Percentiles rank a stretch among this genome's conserved stretches.
Conservation (phyloP, 2,113 vertebrate genomes). For the Pantherophis guttatus region DNA sequence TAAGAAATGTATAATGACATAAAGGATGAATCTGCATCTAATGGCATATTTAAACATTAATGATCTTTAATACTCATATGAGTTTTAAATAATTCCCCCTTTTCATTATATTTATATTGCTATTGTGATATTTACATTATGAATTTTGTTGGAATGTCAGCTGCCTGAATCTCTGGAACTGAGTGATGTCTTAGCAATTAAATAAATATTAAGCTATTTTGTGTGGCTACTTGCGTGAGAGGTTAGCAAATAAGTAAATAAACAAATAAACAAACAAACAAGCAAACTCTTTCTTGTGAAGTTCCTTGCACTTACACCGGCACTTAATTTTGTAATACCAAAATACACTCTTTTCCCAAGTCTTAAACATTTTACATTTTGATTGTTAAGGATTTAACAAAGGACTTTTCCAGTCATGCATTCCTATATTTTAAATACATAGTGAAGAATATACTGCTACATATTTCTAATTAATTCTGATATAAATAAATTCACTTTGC, state of each 20-base stretch:
- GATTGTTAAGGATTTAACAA: not conserved
- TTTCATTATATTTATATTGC: not conserved
- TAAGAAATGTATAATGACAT: not conserved
- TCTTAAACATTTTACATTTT: not conserved
- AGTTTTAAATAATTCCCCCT: not conserved
- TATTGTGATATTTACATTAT: not conserved
- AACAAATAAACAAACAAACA: not conserved
- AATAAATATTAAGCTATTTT: not conserved
- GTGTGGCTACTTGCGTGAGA: not conserved
- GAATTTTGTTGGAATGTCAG: not conserved
- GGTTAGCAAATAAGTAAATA: not conserved
- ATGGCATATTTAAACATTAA: slow-evolving; percentile 17
- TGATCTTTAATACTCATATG: not conserved
- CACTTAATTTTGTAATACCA: not conserved
- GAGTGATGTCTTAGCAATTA: not conserved
- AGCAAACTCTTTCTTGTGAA: not conserved
- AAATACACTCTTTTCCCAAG: slow-evolving; percentile 9
- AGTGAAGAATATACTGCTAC: not conserved
- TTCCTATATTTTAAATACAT: not conserved
- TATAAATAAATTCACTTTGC: slow-evolving; percentile 37
- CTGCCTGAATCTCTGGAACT: not conserved
- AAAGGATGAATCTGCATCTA: not conserved
- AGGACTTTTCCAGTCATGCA: not conserved
- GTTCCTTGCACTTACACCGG: not conserved
- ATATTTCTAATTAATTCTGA: not conserved